Conservation (phyloP, 2,797 vertebrate genomes). For the Myotis daubentonii region DNA sequence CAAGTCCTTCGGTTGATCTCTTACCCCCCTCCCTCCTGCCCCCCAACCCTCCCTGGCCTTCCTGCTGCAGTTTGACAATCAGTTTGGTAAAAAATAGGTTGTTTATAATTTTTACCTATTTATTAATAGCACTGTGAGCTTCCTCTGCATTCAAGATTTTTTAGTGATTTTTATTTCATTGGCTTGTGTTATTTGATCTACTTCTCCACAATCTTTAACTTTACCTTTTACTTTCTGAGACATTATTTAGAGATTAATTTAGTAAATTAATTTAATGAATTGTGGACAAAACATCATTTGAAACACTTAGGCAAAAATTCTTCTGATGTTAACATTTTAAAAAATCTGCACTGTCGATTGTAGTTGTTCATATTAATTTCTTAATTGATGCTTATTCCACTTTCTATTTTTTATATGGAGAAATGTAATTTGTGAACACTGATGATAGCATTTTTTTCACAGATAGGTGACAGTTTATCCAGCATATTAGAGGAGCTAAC, state of each 20-base stretch:
- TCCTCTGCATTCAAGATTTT: not conserved
- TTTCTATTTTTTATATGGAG: not conserved
- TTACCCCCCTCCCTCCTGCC: too few relatives aligned
- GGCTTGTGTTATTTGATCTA: not conserved
- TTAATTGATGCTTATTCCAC: slow-evolving; percentile 10
- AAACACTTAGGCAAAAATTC: not conserved
- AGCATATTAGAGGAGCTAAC: slow-evolving; percentile 84
- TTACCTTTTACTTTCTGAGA: not conserved
- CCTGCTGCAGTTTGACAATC: too few relatives aligned
- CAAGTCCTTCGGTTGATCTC: too few relatives aligned
- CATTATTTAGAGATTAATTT: slow-evolving; percentile 45
- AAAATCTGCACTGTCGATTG: not conserved
- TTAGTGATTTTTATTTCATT: slow-evolving; percentile 25
- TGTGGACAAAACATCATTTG: slow-evolving; percentile 13
- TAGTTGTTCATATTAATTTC: not conserved
- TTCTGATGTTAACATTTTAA: not conserved
- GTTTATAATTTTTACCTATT: slow-evolving; percentile 47
- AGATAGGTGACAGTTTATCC: slow-evolving; percentile 83
- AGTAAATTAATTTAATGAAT: slow-evolving; percentile 34
- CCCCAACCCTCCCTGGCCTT: too few relatives aligned
- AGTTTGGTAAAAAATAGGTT: slow-evolving; percentile 17
- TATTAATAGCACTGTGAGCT: not conserved
- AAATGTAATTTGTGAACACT: not conserved
- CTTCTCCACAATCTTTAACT: too few relatives aligned
- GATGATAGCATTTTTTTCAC: slow-evolving; percentile 36